These are phyloP conservation scores for Anas platyrhynchos DNA, from an alignment of 2,113 vertebrate species.

Conservation along the genomic window DNA sequence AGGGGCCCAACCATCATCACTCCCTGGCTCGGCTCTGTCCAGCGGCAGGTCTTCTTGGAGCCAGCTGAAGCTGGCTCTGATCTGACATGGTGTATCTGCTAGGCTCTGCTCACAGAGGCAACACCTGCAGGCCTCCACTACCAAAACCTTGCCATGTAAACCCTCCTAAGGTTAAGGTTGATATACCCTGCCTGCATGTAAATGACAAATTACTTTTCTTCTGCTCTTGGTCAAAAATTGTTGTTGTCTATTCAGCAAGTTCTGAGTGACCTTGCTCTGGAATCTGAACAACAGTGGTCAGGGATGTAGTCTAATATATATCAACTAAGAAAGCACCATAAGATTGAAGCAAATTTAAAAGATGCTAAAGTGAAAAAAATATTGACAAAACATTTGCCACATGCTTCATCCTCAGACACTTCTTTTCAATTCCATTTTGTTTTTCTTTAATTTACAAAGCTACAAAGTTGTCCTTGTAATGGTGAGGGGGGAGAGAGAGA, in stretches of 20 bases:
- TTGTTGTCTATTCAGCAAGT: background rate
- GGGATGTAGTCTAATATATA: rapidly evolving
- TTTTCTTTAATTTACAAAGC: background rate
- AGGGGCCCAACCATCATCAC: too few relatives aligned
- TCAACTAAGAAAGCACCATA: background rate
- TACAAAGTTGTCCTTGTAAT: background rate
- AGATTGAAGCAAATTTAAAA: background rate
- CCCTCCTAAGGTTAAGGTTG: background rate
- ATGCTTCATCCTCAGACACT: background rate
- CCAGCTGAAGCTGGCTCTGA: too few relatives aligned
- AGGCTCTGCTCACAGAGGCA: too few relatives aligned
- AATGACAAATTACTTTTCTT: background rate
- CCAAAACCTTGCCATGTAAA: background rate
- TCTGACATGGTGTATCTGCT: too few relatives aligned
- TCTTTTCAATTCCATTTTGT: background rate
- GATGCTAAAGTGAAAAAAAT: background rate
- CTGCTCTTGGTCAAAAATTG: background rate
- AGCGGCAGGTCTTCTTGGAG: too few relatives aligned
- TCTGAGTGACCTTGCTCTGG: background rate
- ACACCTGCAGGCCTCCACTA: background rate
- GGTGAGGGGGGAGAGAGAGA: background rate
- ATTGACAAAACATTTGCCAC: background rate
- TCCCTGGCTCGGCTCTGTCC: too few relatives aligned
- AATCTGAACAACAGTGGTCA: background rate
- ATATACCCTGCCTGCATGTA: background rate